Evolutionary conservation across 1,140 invertebrate genomes (phyloP), one percentile per base, ranked within the genome.

Genomic region (Ips typographus): DNA sequence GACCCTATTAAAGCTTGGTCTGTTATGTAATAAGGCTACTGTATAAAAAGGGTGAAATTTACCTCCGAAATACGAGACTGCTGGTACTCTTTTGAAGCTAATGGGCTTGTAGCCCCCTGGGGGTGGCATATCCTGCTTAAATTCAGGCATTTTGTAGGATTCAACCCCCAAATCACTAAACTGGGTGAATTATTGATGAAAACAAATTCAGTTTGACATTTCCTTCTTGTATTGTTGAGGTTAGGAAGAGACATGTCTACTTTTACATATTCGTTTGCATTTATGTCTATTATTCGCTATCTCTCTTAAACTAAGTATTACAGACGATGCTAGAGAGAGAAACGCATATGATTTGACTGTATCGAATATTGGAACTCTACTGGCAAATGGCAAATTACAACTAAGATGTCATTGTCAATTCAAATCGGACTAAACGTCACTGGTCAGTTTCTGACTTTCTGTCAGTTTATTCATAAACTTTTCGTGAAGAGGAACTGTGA

Each of bases 121-220:
- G 71, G 94, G 94, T 75, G 94, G 93, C 84, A 95, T 84, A 83
- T 96, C 94, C 82, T 96, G 94, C 76, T 83, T 86, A 75, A 78
- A 77, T 57, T 73, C 66, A 38, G 74, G 51, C 47, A 73, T 69
- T 49, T n/a, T 69, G 37, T 49, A 49, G 44, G 22, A 22, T 22
- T 22, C 22, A 22, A 22, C 22, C 22, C 22, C 22, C 22, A 22
- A 22, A 22, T 22, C 22, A 22, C 22, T 22, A 22, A 22, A 22
- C 22, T 22, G 22, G 22, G 22, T 22, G 22, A 22, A 22, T 22
- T 22, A 22, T 22, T 22, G 22, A 22, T 22, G 22, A 22, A 22
- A 22, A 22, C 22, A 22, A 22, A 22, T 22, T 22, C 22, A 22
- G 22, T 22, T 22, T 22, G 22, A 22, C 22, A 22, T 22, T 22